Evolutionary conservation across 2,797 vertebrate genomes (phyloP), one percentile per base, ranked within the genome.

Genomic region (Pseudotriccus pelzelni): DNA sequence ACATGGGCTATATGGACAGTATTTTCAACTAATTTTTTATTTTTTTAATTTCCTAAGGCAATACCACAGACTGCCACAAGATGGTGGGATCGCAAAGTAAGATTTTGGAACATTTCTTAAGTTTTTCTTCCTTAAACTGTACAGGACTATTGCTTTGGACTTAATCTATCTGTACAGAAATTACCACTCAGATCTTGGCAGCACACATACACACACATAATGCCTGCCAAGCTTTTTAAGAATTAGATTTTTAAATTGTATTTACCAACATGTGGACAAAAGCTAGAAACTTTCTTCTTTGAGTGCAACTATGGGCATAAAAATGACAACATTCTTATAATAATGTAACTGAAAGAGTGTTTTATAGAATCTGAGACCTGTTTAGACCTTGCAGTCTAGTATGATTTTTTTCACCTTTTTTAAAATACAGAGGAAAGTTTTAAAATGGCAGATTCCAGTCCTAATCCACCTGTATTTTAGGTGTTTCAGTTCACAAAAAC

Each of bases 61-160:
- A 50, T 94, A 44, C 87, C 18, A 1, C 37, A 73, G 36, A 72
- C 10, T 59, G 27, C 87, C 96, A 94, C 94, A 25, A 96, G 96
- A 95, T 97, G 97, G 97, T 58, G 58, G 15, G 46, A 52, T 70
- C 16, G 43, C 69, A 93, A 94, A 96, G 8, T n/a, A 87, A 87
- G 30, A 88, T 20, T 62, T 19, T 25, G n/a, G 43, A 89, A 87
- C 12, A 25, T 7, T 72, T 25, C 12, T 43, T 30, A 8, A 1
- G 1, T 3, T 32, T 39, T 27, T 53, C 47, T 18, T 3, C 19
- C 43, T 17, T 78, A 6, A 58, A 36, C 9, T 11, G 24, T 34
- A 36, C 14, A 22, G 16, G 7, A 69, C 16, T n/a, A 46, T 23
- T 34, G 18, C 10, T 72, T 32, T 62, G 30, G 19, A 75, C 6